Percentiles rank a stretch among this genome's conserved stretches.
Evolutionary conservation across 2,888 invertebrate species (phyloP).

Genomic region (Acrobasis suavella): DNA sequence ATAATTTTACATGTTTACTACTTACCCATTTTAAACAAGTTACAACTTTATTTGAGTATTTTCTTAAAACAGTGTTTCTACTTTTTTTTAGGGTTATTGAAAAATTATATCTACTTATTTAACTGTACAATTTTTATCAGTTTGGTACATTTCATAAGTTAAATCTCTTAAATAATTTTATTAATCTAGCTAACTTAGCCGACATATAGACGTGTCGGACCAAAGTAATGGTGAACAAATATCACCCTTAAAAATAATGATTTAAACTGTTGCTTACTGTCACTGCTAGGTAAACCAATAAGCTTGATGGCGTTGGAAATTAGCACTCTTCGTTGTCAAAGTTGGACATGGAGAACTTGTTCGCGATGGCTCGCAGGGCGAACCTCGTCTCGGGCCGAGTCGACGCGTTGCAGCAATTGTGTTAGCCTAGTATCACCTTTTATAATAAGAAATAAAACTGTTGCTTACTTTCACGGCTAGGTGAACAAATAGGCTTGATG

Average conservation of each 20-base stretch:
- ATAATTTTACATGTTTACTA: too few species aligned
- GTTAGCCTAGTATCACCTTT: slow-evolving; percentile 90
- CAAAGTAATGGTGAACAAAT: too few species aligned
- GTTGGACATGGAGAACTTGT: slow-evolving; percentile 92
- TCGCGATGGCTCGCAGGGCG: slow-evolving; percentile 88
- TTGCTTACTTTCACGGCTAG: slow-evolving; percentile 79
- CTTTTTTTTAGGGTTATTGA: too few species aligned
- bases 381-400: slow-evolving; percentile 89
- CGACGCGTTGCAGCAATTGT: slow-evolving; percentile 90
- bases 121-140: too few species aligned
- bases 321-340: slow-evolving; percentile 93
- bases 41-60: too few species aligned
- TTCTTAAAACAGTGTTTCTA: too few species aligned
- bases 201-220: too few species aligned
- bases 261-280: slow-evolving; percentile 65
- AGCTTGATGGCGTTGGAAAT: slow-evolving; percentile 90
- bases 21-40: too few species aligned
- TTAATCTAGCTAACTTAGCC: too few species aligned
- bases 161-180: too few species aligned
- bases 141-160: too few species aligned
- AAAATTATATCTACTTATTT: too few species aligned
- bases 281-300: slow-evolving; percentile 87
- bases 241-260: not conserved
- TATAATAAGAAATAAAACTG: not conserved
- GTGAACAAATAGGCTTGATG: slow-evolving; percentile 92